Evolutionary conservation across 2,888 invertebrate genomes (phyloP).

Genomic region (Caenorhabditis macrosperma): DNA sequence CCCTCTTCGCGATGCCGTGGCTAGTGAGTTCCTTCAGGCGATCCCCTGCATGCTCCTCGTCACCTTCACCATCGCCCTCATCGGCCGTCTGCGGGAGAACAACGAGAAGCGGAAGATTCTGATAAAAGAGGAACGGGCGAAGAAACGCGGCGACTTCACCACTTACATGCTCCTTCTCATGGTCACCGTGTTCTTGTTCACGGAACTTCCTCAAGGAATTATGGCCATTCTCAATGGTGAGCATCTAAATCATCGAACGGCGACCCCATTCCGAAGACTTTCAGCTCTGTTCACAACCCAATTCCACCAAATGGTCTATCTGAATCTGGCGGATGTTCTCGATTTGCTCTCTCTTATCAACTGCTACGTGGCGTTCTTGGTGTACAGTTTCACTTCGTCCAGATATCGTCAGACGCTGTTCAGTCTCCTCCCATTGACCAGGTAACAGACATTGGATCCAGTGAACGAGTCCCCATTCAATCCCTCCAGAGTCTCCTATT

Average conservation of each 20-base stretch:
- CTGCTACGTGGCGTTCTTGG: conserved; percentile 74
- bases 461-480: not conserved
- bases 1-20: no score
- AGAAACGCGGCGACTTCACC: conserved; percentile 63
- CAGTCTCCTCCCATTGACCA: conserved; percentile 60
- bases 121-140: conserved; percentile 66
- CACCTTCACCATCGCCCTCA: conserved; percentile 66
- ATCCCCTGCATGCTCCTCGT: conserved; percentile 68
- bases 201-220: conserved; percentile 84
- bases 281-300: conserved; percentile 71
- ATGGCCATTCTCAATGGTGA: conserved; percentile 71
- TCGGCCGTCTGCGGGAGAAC: conserved; percentile 62
- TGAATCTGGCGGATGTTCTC: conserved; percentile 68
- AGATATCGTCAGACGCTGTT: conserved; percentile 68
- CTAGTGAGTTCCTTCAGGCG: conserved; percentile 65
- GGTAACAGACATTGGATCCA: conserved; percentile 42
- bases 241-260: not conserved
- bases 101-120: conserved; percentile 64
- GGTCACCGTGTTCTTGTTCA: conserved; percentile 87
- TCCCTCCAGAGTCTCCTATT: conserved; percentile 52
- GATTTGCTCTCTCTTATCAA: conserved; percentile 72
- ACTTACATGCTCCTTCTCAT: conserved; percentile 84
- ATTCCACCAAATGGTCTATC: conserved; percentile 71
- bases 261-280: conserved; percentile 22
- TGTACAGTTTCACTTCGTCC: conserved; percentile 70